A percentile compares a stretch with the other conserved stretches of the same genome.
phyloP scores from a whole-genome alignment of 2,797 vertebrate species.

The Amphiprion clarkii region DNA sequence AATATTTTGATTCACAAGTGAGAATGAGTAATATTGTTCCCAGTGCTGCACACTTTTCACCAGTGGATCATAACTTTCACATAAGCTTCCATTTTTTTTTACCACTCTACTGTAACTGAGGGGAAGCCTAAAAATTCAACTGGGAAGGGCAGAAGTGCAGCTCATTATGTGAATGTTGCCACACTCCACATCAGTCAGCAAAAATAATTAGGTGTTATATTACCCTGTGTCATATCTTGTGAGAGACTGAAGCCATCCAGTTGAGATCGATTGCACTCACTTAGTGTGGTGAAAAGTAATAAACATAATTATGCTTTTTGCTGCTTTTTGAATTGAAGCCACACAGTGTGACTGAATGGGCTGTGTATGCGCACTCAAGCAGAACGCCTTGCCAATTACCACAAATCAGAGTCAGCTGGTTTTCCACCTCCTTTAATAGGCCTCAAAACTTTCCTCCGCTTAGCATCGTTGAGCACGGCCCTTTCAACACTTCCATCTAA shows the following conservation, averaged over 20 bases:
- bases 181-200: slow-evolving; percentile 70
- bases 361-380: slow-evolving; percentile 69
- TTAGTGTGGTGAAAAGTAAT: slow-evolving; percentile 74
- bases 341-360: slow-evolving; percentile 76
- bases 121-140: slow-evolving; percentile 51
- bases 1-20: neutral
- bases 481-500: slow-evolving; percentile 73
- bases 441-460: slow-evolving; percentile 63
- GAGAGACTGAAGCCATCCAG: slow-evolving; percentile 71
- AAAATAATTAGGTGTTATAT: slow-evolving; percentile 83
- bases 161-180: slow-evolving; percentile 74
- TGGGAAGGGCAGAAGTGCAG: slow-evolving; percentile 52
- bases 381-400: slow-evolving; percentile 82
- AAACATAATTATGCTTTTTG: slow-evolving; percentile 82
- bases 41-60: neutral
- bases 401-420: slow-evolving; percentile 81
- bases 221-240: slow-evolving; percentile 72
- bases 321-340: slow-evolving; percentile 77
- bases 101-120: slow-evolving; percentile 38
- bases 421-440: slow-evolving; percentile 72
- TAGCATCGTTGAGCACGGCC: slow-evolving; percentile 66
- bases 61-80: slow-evolving; percentile 15
- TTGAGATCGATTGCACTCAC: slow-evolving; percentile 73
- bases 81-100: slow-evolving; percentile 30
- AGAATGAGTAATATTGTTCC: slow-evolving; percentile 6